Percentiles rank a stretch among this genome's conserved stretches.
Evolutionary conservation across 1,140 invertebrate genomes (phyloP).

Genomic region (Platyura marginata): DNA sequence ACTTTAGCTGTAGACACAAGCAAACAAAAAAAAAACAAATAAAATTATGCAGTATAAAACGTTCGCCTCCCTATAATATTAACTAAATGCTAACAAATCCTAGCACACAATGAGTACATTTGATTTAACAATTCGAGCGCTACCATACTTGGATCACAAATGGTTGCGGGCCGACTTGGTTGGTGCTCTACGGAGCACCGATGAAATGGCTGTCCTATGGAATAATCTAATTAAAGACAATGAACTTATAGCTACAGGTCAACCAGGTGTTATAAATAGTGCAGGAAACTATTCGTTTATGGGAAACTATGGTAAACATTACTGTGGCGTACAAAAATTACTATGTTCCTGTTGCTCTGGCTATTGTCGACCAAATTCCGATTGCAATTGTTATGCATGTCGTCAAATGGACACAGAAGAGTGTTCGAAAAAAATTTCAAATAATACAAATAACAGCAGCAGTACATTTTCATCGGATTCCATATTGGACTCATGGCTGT

Average conservation of each 20-base stretch:
- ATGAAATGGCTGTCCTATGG: constrained; percentile 17
- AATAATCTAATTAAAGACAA: constrained; percentile 22
- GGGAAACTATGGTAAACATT: constrained; percentile 19
- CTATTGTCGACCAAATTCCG: constrained; percentile 20
- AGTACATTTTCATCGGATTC: constrained; percentile 11
- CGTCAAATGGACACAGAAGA: constrained; percentile 16
- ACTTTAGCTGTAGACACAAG: no score
- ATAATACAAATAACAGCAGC: neutral
- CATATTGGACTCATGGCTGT: constrained; percentile 18
- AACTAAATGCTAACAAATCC: no score
- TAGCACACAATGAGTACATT: neutral
- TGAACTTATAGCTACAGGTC: constrained; percentile 8
- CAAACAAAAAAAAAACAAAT: no score
- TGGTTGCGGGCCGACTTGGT: constrained; percentile 24
- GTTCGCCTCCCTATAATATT: no score
- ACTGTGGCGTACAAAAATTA: constrained; percentile 18
- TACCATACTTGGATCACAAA: constrained; percentile 19
- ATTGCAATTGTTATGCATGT: constrained; percentile 19
- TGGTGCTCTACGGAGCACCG: constrained; percentile 15
- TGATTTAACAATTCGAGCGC: constrained; percentile 19
- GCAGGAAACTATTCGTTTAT: constrained; percentile 18
- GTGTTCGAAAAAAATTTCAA: constrained; percentile 16
- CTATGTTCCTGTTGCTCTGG: constrained; percentile 20
- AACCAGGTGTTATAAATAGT: constrained; percentile 13
- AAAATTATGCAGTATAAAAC: no score